Conservation (phyloP, 2,888 invertebrate species). For the Chaitophorus viminalis region DNA sequence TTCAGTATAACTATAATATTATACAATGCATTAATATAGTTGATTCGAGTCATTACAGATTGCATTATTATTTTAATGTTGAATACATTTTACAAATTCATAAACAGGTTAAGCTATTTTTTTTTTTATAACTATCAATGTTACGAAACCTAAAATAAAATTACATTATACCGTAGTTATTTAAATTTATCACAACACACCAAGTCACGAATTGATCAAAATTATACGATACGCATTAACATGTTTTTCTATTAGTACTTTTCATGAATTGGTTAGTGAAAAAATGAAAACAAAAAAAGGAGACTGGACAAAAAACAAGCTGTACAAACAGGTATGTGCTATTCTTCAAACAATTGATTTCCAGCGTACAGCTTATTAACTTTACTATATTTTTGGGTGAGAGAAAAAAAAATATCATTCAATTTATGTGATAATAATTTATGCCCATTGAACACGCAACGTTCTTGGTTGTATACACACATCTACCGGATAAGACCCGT, state of each 20-base stretch:
- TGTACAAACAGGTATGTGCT: not conserved
- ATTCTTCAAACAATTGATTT: not conserved
- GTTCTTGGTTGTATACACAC: not conserved
- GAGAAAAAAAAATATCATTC: not conserved
- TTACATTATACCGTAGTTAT: not conserved
- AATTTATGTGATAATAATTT: constrained; percentile 13
- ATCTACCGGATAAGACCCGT: not conserved
- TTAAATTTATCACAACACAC: not conserved
- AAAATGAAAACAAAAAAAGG: not conserved
- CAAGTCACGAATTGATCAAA: not conserved
- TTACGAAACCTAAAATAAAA: no score
- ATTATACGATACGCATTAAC: not conserved
- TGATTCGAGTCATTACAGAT: no score
- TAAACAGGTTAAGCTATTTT: no score
- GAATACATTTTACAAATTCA: no score
- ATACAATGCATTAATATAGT: no score
- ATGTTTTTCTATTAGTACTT: not conserved
- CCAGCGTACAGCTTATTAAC: constrained; percentile 3
- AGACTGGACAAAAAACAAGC: not conserved
- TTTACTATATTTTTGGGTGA: not conserved
- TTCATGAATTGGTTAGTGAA: not conserved
- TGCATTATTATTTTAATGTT: no score
- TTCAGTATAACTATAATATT: no score
- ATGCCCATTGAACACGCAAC: not conserved
- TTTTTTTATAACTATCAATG: no score